Base-by-base conservation (phyloP, 2,888 invertebrate genomes). In the Pollenia amentaria region DNA sequence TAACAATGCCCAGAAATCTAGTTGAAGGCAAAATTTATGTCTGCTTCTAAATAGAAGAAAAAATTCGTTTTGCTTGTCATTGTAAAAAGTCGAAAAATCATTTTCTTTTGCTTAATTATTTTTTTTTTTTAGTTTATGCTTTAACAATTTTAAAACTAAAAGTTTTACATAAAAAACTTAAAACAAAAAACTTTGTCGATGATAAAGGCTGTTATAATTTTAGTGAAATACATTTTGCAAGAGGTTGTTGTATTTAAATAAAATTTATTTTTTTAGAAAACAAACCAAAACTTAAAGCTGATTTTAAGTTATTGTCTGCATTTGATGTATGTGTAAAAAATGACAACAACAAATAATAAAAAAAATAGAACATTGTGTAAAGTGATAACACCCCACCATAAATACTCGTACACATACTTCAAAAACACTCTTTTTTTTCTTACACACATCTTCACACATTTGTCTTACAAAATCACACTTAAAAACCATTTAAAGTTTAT, bases 291-390 rank as follows among this genome's bases (percentile, higher is more conserved):
- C 21, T 21, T 4, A 21, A 64, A 40, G 18, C 46, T 73, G 29
- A 42, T 9, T 42, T 7, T 11, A 75, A 73, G 60, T 44, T 75
- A 69, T 76, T 75, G 75, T 76, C 75, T 82, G 82, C 60, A 51
- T 67, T 53, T 69, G 75, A 76, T 82, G 60, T 62, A 29, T 60
- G 67, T 53, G 44, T 29, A 69, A 60, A 60, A 53, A 75, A 44
- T 48, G 42, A 51, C 51, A 75, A 42, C 18, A 51, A 62, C 46
- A 42, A n/a, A 7, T 12, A 46, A 48, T 42, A 42, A 44, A 79
- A 16, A n/a, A 64, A 80, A 57, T 64, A 57, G 48, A 44, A 69
- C 75, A 75, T n/a, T 29, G 44, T 69, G 69, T n/a, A 69, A 69
- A 55, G 42, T 18, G 46, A 70, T 51, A 70, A 70, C 51, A 70